These are phyloP conservation scores for Etheostoma perlongum DNA, from an alignment of 2,797 vertebrate genomes.

Conservation along the genomic window DNA sequence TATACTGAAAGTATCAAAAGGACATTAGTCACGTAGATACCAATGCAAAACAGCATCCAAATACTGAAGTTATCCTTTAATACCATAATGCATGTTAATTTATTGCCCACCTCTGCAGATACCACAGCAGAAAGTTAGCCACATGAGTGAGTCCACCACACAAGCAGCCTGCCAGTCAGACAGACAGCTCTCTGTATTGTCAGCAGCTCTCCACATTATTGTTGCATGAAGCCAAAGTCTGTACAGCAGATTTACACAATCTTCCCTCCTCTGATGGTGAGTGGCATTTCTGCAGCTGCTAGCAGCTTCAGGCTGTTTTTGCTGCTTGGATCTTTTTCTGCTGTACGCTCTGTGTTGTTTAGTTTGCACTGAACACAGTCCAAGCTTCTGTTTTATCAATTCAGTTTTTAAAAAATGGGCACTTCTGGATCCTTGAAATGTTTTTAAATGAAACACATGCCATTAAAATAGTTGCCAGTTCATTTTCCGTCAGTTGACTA, in stretches of 20 bases:
- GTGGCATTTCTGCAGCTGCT: slow-evolving; percentile 11
- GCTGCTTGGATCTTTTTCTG: background rate
- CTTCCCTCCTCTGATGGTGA: slow-evolving; percentile 15
- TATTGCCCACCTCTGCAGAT: background rate
- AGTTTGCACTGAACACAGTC: background rate
- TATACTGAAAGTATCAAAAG: no score
- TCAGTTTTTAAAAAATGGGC: no score
- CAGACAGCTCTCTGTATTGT: background rate
- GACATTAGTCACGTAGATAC: no score
- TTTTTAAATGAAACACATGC: no score
- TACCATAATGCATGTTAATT: no score
- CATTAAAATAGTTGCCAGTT: no score
- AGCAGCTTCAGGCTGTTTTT: slow-evolving; percentile 12
- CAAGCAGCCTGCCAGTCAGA: background rate
- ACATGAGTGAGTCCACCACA: background rate
- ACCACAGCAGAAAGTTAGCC: background rate
- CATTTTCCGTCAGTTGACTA: no score
- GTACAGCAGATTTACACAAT: slow-evolving; percentile 30
- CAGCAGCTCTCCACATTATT: slow-evolving; percentile 45
- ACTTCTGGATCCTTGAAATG: no score
- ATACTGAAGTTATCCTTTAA: no score
- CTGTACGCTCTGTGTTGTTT: background rate
- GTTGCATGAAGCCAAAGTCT: slow-evolving; percentile 48
- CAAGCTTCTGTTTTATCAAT: no score
- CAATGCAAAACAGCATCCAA: no score